Evolutionary conservation across 1,140 invertebrate genomes (phyloP), one percentile per base, ranked within the genome.

Genomic region (Meloidogyne exigua): DNA sequence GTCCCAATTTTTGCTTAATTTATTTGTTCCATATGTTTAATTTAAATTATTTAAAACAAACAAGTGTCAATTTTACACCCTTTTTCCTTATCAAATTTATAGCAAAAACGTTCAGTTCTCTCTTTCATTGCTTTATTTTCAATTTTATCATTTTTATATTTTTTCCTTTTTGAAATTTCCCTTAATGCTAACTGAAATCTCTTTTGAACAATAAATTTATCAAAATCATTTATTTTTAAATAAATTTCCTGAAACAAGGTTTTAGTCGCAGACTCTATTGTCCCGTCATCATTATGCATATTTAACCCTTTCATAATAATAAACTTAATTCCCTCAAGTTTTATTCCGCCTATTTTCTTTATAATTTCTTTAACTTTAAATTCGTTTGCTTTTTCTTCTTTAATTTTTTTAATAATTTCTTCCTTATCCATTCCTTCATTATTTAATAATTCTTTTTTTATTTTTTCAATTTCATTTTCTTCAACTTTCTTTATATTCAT

Each of bases 381-480:
- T n/a, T n/a, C 68, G 2, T n/a, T n/a, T 69, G 2, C 68, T 10
- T 69, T 69, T 69, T 25, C 68, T 62, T 69, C 25, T 36, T 62
- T 69, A 63, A 18, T 36, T 26, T 69, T 69, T 62, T 32, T 69
- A 18, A n/a, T 62, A 23, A n/a, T 25, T 32, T 36, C 25, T 2
- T 32, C 9, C 49, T 2, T 2, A 21, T 62, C 21, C 2, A n/a
- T 1, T 69, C 7, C 2, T 36, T 2, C 2, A 2, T 2, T 2
- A 21, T 64, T 65, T 32, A 25, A 25, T 25, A 65, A 9, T 65
- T 32, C 3, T 32, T 65, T 11, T 65, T 64, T 64, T 64, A 21
- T 64, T 64, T 64, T 21, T 64, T 64, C 63, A 64, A 64, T 21
- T 25, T 21, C 63, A 64, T 2, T 7, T 21, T 21, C 63, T 25